Evolutionary conservation across 1,140 invertebrate genomes (phyloP), one percentile per base, ranked within the genome.

Genomic region (Ylistrum balloti): DNA sequence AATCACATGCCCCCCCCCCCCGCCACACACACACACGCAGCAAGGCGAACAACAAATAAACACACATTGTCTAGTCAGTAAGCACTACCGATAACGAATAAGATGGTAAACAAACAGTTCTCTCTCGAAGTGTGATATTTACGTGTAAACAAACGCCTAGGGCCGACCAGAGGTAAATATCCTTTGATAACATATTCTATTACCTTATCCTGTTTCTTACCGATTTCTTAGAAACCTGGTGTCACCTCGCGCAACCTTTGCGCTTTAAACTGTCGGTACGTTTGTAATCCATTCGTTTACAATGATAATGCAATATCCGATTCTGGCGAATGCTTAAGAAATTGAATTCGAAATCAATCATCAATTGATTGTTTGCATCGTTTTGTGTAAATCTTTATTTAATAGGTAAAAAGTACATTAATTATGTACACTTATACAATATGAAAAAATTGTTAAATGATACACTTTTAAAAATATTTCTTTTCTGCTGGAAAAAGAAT

Each of bases 41-140:
- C 22, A 17, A 74, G 56, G 56, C 56, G n/a, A 74, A n/a, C 56
- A 74, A 28, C 56, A 74, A n/a, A 74, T 74, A 74, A 74, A 74
- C 56, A n/a, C n/a, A 1, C 56, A 74, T 74, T 74, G 28, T 74
- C 56, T 74, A 5, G 28, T 74, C n/a, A n/a, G 28, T 74, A 74
- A 28, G n/a, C 56, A 28, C 56, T 0, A 28, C 22, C 56, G 22
- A 74, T 74, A 74, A 74, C 22, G 56, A 74, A 38, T 74, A 3
- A n/a, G 56, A 74, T 2, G 56, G 3, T 74, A 74, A 74, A 74
- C 11, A 74, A 74, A 17, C 22, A 28, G 9, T 74, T 22, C 17
- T 45, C 28, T 74, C 22, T 17, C 56, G 56, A n/a, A n/a, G 56
- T 74, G 22, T n/a, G 13, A n/a, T 74, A 9, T 74, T 74, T 28